Evolutionary conservation across 2,797 vertebrate species (phyloP), one percentile per base, ranked within the genome.

Genomic region (Phaenicophaeus curvirostris): DNA sequence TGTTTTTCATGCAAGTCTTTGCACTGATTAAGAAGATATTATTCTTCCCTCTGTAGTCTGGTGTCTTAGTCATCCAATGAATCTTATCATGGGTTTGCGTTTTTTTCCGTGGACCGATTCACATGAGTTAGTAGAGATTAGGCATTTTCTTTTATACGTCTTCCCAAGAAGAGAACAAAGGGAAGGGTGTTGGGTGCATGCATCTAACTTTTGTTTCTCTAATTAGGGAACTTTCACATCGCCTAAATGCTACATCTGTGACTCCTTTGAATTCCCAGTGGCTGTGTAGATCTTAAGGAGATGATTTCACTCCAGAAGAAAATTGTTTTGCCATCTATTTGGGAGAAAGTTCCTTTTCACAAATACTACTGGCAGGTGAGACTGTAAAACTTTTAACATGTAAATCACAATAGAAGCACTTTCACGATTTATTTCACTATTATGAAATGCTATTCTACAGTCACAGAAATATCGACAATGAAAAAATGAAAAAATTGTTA

Each of bases 1-100:
- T 68, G 41, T 58, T 95, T 89, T 92, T 91, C 78, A 89, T 77
- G 89, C 57, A 95, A 51, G 83, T 68, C 84, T 77, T 85, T 85
- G 19, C 72, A 61, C 35, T 90, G 90, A 89, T 95, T 92, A 89
- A 68, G 61, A 85, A 79, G 90, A 58, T 83, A 62, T n/a, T 83
- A 13, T 31, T 74, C 65, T 77, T 90, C 33, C 27, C 51, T 74
- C 85, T 77, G 24, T 71, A 90, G 50, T 35, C n/a, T 87, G 41
- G 30, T 85, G 42, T 72, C 75, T 92, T 28, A 41, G 57, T 68
- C 68, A 90, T 63, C 61, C 2, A 0, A 57, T 50, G 66, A 76
- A 23, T 51, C 42, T 92, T 84, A 89, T 28, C 62, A 69, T 0
- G 8, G 42, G 73, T 73, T 89, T 94, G 27, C 58, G 71, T 66